Evolutionary conservation across 2,113 vertebrate genomes (phyloP).

Genomic region (Crotalus viridis): DNA sequence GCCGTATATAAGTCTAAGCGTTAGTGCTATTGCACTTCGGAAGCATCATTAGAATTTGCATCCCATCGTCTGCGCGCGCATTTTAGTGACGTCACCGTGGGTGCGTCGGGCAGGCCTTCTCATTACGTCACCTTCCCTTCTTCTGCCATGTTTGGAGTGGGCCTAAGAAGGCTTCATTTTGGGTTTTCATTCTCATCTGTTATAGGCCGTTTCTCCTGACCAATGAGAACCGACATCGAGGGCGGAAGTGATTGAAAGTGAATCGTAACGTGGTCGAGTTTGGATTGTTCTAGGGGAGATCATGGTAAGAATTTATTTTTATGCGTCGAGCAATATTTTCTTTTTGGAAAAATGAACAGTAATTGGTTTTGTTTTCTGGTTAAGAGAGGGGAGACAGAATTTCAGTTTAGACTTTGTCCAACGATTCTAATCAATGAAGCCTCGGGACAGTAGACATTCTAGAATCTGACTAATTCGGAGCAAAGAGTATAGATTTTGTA

Average conservation of each 20-base stretch:
- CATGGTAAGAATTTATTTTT: conserved; percentile 24
- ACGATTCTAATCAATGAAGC: neutral
- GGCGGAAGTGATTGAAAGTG: neutral
- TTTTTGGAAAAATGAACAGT: neutral
- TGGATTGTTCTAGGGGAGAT: neutral
- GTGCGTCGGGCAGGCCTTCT: neutral
- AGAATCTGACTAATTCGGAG: neutral
- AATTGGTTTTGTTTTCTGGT: neutral
- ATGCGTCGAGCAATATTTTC: neutral
- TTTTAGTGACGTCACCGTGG: neutral
- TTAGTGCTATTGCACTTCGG: neutral
- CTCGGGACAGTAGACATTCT: neutral
- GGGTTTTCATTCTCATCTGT: neutral
- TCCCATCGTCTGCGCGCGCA: neutral
- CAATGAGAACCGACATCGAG: neutral
- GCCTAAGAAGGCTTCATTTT: neutral
- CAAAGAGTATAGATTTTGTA: neutral
- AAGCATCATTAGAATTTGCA: neutral
- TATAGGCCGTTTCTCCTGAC: neutral
- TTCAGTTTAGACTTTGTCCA: neutral
- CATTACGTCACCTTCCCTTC: too few relatives aligned
- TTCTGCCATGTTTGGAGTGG: conserved; percentile 6
- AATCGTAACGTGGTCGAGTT: neutral
- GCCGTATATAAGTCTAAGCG: neutral
- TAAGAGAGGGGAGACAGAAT: neutral